These are phyloP conservation scores for Sorex maritimensis DNA, from an alignment of 2,797 vertebrate species.

Conservation along the genomic window DNA sequence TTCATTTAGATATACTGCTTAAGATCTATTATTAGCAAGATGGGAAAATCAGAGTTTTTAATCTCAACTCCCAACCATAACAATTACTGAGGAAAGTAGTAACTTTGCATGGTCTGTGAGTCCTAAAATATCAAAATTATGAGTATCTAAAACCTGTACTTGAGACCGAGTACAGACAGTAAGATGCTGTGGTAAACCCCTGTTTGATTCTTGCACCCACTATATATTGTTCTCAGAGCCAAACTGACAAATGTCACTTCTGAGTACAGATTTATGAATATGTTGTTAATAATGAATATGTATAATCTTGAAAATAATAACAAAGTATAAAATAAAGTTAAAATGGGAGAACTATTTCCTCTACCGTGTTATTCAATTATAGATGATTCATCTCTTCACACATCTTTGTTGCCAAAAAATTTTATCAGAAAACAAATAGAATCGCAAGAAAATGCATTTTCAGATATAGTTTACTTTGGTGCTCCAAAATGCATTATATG, in stretches of 20 bases:
- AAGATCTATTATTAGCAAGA: background rate
- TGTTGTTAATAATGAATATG: background rate
- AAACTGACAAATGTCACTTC: no score
- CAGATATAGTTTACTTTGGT: background rate
- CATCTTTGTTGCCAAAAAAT: background rate
- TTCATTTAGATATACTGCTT: background rate
- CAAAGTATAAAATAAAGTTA: background rate
- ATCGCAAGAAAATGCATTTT: background rate
- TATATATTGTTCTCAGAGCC: no score
- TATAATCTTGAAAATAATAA: background rate
- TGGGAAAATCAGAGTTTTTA: background rate
- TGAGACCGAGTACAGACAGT: no score
- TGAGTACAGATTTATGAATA: no score
- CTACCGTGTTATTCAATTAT: background rate
- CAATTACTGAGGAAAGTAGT: background rate
- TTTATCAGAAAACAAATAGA: background rate
- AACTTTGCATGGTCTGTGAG: background rate
- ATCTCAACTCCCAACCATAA: background rate
- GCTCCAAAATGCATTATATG: background rate
- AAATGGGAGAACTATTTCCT: background rate
- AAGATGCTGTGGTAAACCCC: no score
- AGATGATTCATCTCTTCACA: background rate
- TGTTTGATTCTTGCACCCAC: no score
- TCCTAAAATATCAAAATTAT: no score
- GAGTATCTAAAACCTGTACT: no score